A percentile compares a stretch with the other conserved stretches of the same genome.
These are phyloP conservation scores for Camarhynchus parvulus DNA, from an alignment of 2,113 vertebrate species.

Conservation along the genomic window DNA sequence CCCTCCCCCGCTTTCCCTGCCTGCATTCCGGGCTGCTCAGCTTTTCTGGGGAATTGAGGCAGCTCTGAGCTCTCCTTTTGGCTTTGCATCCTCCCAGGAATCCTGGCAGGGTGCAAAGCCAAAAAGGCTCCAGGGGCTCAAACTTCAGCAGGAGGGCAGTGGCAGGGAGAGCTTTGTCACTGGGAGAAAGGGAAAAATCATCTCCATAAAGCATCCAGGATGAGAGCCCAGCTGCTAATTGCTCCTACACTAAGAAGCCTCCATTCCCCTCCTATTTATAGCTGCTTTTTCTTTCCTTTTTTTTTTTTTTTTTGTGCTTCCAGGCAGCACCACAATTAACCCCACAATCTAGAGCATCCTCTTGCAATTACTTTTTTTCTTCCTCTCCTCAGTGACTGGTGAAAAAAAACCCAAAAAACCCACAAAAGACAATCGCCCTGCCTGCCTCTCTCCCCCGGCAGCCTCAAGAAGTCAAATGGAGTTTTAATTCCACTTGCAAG, in stretches of 20 bases:
- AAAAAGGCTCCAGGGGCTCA: not conserved
- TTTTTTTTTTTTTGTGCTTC: not conserved
- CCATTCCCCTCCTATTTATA: conserved; percentile 59
- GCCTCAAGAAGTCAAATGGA: conserved; percentile 8
- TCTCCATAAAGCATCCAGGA: conserved; percentile 39
- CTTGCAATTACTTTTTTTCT: conserved; percentile 43
- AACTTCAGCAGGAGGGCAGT: conserved; percentile 44
- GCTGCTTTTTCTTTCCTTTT: not conserved
- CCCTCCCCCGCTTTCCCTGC: rapidly evolving
- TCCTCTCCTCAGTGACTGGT: not conserved
- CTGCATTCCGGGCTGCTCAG: not conserved
- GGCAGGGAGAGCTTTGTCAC: conserved; percentile 29
- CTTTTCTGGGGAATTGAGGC: not conserved
- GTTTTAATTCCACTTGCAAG: conserved; percentile 20
- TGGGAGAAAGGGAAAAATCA: not conserved
- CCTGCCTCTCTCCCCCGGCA: not conserved
- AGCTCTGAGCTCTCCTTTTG: not conserved
- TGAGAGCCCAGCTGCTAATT: conserved; percentile 65
- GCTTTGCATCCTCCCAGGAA: not conserved
- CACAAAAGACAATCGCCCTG: not conserved
- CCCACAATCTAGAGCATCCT: conserved; percentile 37
- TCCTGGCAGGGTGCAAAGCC: not conserved
- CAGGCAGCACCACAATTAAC: conserved; percentile 58
- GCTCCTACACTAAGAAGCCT: conserved; percentile 42
- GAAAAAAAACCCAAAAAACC: too few relatives aligned